These are phyloP conservation scores for Lepus timidus DNA, from an alignment of 2,113 vertebrate genomes.

Conservation along the genomic window DNA sequence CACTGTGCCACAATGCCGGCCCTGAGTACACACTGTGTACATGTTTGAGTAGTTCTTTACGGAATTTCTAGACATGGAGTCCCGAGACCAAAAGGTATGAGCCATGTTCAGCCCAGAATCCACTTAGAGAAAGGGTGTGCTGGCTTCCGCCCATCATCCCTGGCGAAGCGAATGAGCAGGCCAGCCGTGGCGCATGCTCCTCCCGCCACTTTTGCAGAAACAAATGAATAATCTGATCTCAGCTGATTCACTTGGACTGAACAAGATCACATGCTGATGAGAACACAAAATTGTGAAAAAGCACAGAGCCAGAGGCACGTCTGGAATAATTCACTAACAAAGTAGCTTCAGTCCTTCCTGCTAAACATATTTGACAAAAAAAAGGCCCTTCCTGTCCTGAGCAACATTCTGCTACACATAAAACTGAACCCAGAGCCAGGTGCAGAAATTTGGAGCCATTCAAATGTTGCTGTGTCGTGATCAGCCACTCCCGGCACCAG, in stretches of 20 bases:
- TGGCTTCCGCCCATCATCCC: neutral
- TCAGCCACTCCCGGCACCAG: neutral
- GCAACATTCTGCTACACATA: too few relatives aligned
- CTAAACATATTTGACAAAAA: neutral
- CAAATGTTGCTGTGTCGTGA: neutral
- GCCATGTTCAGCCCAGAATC: neutral
- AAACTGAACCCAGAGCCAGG: neutral
- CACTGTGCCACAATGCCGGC: neutral
- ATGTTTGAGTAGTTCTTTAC: neutral
- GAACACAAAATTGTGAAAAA: neutral
- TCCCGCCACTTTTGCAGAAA: neutral
- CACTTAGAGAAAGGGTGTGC: neutral
- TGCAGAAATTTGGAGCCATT: neutral
- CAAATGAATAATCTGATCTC: neutral
- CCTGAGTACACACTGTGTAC: neutral
- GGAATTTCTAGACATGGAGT: neutral
- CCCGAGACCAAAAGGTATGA: neutral
- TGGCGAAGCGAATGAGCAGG: neutral
- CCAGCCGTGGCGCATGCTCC: neutral
- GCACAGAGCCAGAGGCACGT: neutral
- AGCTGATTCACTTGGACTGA: conserved; percentile 8
- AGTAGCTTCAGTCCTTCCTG: neutral
- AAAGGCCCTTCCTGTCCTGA: neutral
- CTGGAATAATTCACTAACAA: neutral
- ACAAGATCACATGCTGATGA: conserved; percentile 31